Evolutionary conservation across 2,888 invertebrate species (phyloP), one percentile per base, ranked within the genome.

Genomic region (Rhynchonema sp.): DNA sequence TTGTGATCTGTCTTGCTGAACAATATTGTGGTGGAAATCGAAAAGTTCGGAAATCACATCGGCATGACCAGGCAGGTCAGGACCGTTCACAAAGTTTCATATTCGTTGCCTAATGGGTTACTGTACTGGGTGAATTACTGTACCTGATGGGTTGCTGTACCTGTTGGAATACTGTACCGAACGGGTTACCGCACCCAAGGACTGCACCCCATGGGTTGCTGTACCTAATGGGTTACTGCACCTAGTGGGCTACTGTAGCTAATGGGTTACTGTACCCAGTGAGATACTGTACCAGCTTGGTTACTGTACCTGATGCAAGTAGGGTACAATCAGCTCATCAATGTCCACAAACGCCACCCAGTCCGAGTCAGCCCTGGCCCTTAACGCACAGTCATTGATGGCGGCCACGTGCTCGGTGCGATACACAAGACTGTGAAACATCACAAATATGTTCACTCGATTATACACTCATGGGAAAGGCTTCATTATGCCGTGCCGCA

Each of bases 311-410:
- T 38, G 38, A 38, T 38, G 38, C 20, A 13, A 20, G 9, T 38
- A 49, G 49, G 49, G n/a, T n/a, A 55, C 6, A 1, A 56, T 9
- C 6, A 56, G 23, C n/a, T 56, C 56, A 26, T 56, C 56, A 2
- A 56, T 2, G 38, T 56, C 56, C 1, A 56, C 56, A 26, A 56
- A 56, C 26, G 56, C 38, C 38, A 26, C 25, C 25, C 17, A 38
- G 25, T 38, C 25, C 1, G 56, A 17, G 23, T 38, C 56, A 27
- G 30, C 30, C 25, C 38, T 23, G 2, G 56, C 30, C 3, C 56
- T 22, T 25, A 56, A 29, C 25, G 38, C 38, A n/a, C 56, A 56
- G 38, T 56, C 56, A 26, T 56, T 56, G 56, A 56, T 56, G 6
- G 56, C 30, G 1, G 38, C 17, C 3, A 38, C 25, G 23, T 38